These are phyloP conservation scores for Leptinotarsa lineolata DNA, from an alignment of 1,140 invertebrate genomes.

Conservation along the genomic window DNA sequence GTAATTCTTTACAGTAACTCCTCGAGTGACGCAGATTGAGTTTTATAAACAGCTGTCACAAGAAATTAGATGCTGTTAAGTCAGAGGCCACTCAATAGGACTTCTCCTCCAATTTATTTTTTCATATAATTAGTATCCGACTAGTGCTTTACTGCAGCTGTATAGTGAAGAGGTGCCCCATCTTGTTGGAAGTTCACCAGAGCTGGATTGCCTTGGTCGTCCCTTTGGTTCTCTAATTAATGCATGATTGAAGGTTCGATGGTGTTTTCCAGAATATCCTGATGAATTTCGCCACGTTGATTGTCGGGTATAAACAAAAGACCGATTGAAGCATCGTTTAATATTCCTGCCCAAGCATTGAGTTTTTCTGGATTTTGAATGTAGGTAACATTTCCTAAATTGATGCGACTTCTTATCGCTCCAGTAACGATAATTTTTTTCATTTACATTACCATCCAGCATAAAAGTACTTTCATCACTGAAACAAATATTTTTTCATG, in stretches of 20 bases:
- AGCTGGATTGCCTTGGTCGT: constrained; percentile 22
- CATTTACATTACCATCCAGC: constrained; percentile 18
- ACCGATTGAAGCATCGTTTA: constrained; percentile 47
- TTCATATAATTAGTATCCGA: constrained; percentile 51
- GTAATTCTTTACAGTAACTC: no score
- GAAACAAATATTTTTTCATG: constrained; percentile 16
- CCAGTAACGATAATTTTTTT: constrained; percentile 45
- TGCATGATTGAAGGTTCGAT: constrained; percentile 29
- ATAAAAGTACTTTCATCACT: constrained; percentile 45
- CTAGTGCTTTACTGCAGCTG: constrained; percentile 42
- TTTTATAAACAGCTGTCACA: no score
- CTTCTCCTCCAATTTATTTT: constrained; percentile 55
- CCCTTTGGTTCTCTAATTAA: constrained; percentile 32
- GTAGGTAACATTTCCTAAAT: constrained; percentile 40
- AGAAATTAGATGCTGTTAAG: constrained; percentile 55
- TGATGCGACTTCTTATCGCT: constrained; percentile 43
- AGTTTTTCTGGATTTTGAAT: constrained; percentile 49
- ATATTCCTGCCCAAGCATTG: constrained; percentile 53
- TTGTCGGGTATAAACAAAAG: constrained; percentile 44
- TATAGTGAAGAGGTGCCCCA: constrained; percentile 45
- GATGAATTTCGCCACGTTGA: constrained; percentile 33
- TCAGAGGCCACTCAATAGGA: constrained; percentile 56
- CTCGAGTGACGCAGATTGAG: no score
- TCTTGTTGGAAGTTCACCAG: constrained; percentile 31
- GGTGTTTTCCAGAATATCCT: constrained; percentile 29